Conservation (phyloP, 2,113 vertebrate species). For the Meles meles region DNA sequence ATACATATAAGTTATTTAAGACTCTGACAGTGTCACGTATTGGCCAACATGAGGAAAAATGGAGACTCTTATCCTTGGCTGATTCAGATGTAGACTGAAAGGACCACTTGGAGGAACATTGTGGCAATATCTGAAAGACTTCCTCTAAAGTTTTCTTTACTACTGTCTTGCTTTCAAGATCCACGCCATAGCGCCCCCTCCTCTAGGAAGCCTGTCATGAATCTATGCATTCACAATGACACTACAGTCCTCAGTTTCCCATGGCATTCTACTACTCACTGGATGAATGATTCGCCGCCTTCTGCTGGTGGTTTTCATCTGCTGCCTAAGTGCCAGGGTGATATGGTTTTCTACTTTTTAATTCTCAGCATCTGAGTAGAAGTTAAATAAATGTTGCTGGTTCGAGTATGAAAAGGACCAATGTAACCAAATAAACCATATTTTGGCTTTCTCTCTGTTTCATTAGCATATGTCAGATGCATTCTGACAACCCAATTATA, state of each 20-base stretch:
- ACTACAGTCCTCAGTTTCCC: not conserved
- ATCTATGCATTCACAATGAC: not conserved
- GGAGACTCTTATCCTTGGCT: not conserved
- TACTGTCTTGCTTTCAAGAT: not conserved
- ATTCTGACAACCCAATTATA: slow-evolving; percentile 33
- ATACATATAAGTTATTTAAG: not conserved
- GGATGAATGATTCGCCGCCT: not conserved
- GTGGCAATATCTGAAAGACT: not conserved
- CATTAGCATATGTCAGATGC: slow-evolving; percentile 35
- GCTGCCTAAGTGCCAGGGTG: not conserved
- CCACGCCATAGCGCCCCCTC: not conserved
- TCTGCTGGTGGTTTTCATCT: not conserved
- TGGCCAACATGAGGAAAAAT: too few species aligned
- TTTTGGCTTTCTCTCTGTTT: not conserved
- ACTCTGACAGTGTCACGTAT: rapidly evolving
- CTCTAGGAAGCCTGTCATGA: not conserved
- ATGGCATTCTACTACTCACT: rapidly evolving
- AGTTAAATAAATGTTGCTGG: not conserved
- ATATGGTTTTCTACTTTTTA: not conserved
- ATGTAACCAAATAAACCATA: not conserved
- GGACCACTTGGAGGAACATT: not conserved
- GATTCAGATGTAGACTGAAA: not conserved
- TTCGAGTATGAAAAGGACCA: not conserved
- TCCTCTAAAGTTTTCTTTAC: not conserved
- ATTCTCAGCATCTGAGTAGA: not conserved